Percentiles rank a stretch among this genome's conserved stretches.
Evolutionary conservation across 2,888 invertebrate species (phyloP).

Genomic region (Trissolcus brochymenae): DNA sequence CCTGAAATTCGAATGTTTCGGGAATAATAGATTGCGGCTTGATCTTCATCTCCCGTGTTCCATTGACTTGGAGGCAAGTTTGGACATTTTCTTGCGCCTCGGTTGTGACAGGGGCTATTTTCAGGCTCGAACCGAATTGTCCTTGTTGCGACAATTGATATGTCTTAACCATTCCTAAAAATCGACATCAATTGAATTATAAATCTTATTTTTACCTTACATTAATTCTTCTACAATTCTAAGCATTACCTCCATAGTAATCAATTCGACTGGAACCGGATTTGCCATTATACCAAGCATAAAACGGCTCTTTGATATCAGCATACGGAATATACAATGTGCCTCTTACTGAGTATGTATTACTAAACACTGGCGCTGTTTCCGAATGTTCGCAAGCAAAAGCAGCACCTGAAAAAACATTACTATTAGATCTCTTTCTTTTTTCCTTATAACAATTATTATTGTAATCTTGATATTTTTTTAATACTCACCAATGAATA

Average conservation of each 20-base stretch:
- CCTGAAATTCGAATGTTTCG: slow-evolving; percentile 85
- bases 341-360: slow-evolving; percentile 86
- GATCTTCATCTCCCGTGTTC: slow-evolving; percentile 80
- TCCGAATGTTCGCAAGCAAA: slow-evolving; percentile 13
- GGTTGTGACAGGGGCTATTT: slow-evolving; percentile 91
- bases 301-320: slow-evolving; percentile 94
- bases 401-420: slow-evolving; percentile 49
- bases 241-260: slow-evolving; percentile 87
- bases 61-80: slow-evolving; percentile 91
- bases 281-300: slow-evolving; percentile 88
- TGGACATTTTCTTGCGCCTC: slow-evolving; percentile 83
- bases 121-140: slow-evolving; percentile 84
- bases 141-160: slow-evolving; percentile 84
- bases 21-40: slow-evolving; percentile 88
- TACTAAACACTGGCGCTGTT: slow-evolving; percentile 82
- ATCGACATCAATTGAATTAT: background rate
- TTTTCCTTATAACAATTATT: background rate
- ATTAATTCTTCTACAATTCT: slow-evolving; percentile 3
- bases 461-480: background rate
- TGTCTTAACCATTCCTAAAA: slow-evolving; percentile 89
- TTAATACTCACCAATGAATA: slow-evolving; percentile 26
- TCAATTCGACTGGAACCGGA: slow-evolving; percentile 91
- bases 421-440: background rate
- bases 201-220: slow-evolving; percentile 1
- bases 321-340: slow-evolving; percentile 93